These are phyloP conservation scores for Drosophila auraria DNA, from an alignment of 1,140 invertebrate genomes.

Conservation along the genomic window DNA sequence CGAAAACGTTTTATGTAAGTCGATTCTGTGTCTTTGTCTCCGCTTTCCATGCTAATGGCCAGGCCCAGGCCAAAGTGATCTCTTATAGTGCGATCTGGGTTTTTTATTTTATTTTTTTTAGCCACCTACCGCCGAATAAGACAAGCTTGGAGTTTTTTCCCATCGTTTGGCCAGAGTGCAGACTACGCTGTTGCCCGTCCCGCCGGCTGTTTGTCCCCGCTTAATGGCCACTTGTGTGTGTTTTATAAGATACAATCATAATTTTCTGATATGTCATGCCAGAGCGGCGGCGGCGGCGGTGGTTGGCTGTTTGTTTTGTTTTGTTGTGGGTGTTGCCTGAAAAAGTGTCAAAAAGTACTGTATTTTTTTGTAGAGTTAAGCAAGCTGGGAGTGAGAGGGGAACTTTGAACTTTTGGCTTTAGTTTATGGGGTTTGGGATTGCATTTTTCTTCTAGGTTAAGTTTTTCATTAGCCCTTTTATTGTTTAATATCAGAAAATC, in stretches of 20 bases:
- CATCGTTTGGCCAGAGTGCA: slow-evolving; percentile 46
- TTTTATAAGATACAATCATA: slow-evolving; percentile 78
- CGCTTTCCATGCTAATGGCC: slow-evolving; percentile 50
- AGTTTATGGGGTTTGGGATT: not conserved
- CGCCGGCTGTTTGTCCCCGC: slow-evolving; percentile 29
- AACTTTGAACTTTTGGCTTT: not conserved
- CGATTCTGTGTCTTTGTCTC: slow-evolving; percentile 69
- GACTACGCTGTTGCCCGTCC: not conserved
- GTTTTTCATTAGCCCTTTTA: too few species aligned
- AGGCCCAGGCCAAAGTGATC: slow-evolving; percentile 67
- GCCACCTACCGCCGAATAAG: slow-evolving; percentile 8
- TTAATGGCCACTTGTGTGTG: slow-evolving; percentile 72
- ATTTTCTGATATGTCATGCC: slow-evolving; percentile 76
- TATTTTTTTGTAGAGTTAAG: slow-evolving; percentile 23
- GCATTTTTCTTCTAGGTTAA: too few species aligned
- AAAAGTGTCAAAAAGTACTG: slow-evolving; percentile 55
- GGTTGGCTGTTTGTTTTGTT: slow-evolving; percentile 16
- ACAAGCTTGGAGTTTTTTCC: slow-evolving; percentile 50
- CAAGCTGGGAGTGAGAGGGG: slow-evolving; percentile 13
- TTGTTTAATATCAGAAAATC: too few species aligned
- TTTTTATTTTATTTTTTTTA: slow-evolving; percentile 19
- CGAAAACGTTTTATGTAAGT: slow-evolving; percentile 73
- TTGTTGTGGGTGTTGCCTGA: slow-evolving; percentile 63
- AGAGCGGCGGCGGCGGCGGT: slow-evolving; percentile 36
- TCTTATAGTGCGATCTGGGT: slow-evolving; percentile 47